These are phyloP conservation scores for Hemichromis elongatus DNA, from an alignment of 2,113 vertebrate species.

Conservation along the genomic window DNA sequence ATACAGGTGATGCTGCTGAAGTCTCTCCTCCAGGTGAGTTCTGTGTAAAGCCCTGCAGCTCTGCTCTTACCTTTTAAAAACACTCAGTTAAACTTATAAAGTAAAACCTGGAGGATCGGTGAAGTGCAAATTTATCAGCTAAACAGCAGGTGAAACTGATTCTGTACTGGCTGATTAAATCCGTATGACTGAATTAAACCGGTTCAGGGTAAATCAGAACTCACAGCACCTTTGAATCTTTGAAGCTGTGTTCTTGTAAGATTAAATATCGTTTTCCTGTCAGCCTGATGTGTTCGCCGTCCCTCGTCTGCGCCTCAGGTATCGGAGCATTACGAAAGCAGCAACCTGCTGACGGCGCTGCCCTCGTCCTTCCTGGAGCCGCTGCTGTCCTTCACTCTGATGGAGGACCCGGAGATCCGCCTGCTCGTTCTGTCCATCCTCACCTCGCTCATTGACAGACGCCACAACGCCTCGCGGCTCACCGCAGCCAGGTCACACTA, in stretches of 20 bases:
- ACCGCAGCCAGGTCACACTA: background rate
- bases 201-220: background rate
- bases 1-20: constrained; percentile 91
- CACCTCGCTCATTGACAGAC: constrained; percentile 86
- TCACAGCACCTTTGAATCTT: background rate
- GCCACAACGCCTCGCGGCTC: constrained; percentile 75
- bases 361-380: constrained; percentile 88
- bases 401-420: constrained; percentile 87
- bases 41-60: background rate
- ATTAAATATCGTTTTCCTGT: background rate
- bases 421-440: constrained; percentile 89
- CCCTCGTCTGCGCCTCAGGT: constrained; percentile 65
- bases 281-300: background rate
- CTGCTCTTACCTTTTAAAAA: background rate
- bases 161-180: background rate
- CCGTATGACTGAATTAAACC: background rate
- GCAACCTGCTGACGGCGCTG: constrained; percentile 84
- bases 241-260: background rate
- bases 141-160: background rate
- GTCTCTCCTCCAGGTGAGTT: constrained; percentile 85
- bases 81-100: background rate
- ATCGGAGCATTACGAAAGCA: constrained; percentile 83
- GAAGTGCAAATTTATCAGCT: background rate
- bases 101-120: background rate
- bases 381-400: constrained; percentile 82